Evolutionary conservation across 2,888 invertebrate species (phyloP).

Genomic region (Luperina nickerlii): DNA sequence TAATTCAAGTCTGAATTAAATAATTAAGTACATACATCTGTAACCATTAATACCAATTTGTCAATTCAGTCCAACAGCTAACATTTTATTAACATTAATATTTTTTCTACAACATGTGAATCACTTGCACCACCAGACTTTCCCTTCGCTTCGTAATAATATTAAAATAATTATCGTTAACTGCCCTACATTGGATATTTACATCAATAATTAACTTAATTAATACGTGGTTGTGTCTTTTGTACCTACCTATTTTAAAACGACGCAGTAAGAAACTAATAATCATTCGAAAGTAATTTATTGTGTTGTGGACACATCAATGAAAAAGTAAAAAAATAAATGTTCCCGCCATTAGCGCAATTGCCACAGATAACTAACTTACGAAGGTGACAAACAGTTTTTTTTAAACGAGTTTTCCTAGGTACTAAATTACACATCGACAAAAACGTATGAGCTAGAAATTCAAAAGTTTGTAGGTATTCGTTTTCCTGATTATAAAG

Average conservation of each 20-base stretch:
- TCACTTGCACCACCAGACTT: neutral
- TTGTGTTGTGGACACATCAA: constrained; percentile 25
- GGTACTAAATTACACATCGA: neutral
- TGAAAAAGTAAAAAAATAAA: constrained; percentile 5
- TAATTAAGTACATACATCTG: neutral
- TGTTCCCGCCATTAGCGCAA: constrained; percentile 33
- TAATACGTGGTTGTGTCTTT: neutral
- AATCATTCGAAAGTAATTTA: constrained; percentile 19
- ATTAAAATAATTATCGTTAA: neutral
- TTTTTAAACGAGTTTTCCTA: neutral
- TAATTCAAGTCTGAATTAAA: neutral
- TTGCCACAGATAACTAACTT: constrained; percentile 39
- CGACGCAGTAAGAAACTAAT: neutral
- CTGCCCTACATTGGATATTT: constrained; percentile 2
- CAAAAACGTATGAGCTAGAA: neutral
- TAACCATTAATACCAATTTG: neutral
- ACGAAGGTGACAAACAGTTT: constrained; percentile 10
- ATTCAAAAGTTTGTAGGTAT: neutral
- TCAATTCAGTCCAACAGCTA: neutral
- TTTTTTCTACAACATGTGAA: too few species aligned
- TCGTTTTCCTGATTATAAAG: constrained; percentile 3
- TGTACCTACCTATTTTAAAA: constrained; percentile 3
- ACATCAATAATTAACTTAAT: neutral
- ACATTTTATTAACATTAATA: neutral
- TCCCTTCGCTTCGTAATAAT: neutral